Base-by-base conservation (phyloP, 37 sponge, comb jelly and placozoan genomes). In the Agelas oroides region DNA sequence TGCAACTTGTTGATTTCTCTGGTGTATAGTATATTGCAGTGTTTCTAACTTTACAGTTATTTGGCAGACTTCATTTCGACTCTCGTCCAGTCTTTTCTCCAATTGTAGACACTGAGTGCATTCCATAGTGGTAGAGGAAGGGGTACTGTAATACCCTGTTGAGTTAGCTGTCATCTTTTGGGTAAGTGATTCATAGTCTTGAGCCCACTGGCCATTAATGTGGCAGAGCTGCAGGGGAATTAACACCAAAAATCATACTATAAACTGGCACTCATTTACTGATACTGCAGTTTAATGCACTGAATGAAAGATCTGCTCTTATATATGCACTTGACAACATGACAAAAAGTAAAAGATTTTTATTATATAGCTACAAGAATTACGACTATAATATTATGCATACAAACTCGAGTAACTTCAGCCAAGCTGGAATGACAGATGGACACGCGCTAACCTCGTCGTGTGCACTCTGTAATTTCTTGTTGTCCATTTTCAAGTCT, bases 191-290 rank as follows among this genome's bases (percentile, higher is more conserved):
- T 73, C 66, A 34, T 88, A 88, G 76, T 88, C 88, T 6, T 53
- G 23, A 13, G 82, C 61, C 88, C 88, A 88, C 25, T 80, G 81
- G 0, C 81, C 69, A 28, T 88, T 88, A 12, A 88, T 81, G 21
- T 55, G 73, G 53, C 58, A 88, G 0, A 88, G 53, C 87, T 87
- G 65, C 30, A 63, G n/a, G n/a, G n/a, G n/a, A n/a, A n/a, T n/a
- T n/a, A n/a, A n/a, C n/a, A n/a, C n/a, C n/a, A n/a, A n/a, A n/a
- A n/a, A n/a, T n/a, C n/a, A n/a, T n/a, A n/a, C n/a, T n/a, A n/a
- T n/a, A n/a, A n/a, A 46, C 8, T 46, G 6, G 3, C 46, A 46
- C 46, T 46, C 46, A 46, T 8, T n/a, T n/a, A n/a, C n/a, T n/a
- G n/a, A n/a, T n/a, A n/a, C n/a, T n/a, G n/a, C n/a, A n/a, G n/a